Conservation (phyloP, 2,113 vertebrate species). For the Forbesichthys papilliferus region DNA sequence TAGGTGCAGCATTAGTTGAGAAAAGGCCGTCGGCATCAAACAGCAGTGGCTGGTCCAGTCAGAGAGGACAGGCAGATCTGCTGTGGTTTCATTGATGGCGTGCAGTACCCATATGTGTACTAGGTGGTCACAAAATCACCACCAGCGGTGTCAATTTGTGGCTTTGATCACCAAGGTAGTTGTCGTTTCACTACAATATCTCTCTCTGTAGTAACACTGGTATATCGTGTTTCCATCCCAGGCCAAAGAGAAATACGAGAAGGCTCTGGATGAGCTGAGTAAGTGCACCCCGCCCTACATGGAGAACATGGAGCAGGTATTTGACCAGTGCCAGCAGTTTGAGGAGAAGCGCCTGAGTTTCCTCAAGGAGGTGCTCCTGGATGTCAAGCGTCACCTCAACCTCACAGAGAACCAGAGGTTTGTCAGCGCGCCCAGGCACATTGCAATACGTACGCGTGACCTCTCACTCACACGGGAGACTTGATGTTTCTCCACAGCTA, state of each 20-base stretch:
- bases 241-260: slow-evolving; percentile 95
- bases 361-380: slow-evolving; percentile 89
- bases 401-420: slow-evolving; percentile 92
- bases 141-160: too few species aligned
- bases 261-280: slow-evolving; percentile 88
- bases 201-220: background rate
- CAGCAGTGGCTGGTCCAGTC: too few species aligned
- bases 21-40: too few species aligned
- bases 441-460: background rate
- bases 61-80: too few species aligned
- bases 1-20: too few species aligned
- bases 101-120: background rate
- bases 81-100: too few species aligned
- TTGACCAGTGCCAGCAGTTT: slow-evolving; percentile 93
- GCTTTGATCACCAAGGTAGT: background rate
- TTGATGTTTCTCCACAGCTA: slow-evolving; percentile 76
- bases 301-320: slow-evolving; percentile 94
- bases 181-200: background rate
- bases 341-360: slow-evolving; percentile 94
- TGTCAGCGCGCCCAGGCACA: background rate
- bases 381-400: slow-evolving; percentile 93
- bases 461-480: background rate
- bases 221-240: slow-evolving; percentile 46
- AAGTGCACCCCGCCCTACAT: slow-evolving; percentile 91
- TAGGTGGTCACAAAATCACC: background rate